Conservation (phyloP, 2,888 invertebrate genomes). For the Tachina grossa region DNA sequence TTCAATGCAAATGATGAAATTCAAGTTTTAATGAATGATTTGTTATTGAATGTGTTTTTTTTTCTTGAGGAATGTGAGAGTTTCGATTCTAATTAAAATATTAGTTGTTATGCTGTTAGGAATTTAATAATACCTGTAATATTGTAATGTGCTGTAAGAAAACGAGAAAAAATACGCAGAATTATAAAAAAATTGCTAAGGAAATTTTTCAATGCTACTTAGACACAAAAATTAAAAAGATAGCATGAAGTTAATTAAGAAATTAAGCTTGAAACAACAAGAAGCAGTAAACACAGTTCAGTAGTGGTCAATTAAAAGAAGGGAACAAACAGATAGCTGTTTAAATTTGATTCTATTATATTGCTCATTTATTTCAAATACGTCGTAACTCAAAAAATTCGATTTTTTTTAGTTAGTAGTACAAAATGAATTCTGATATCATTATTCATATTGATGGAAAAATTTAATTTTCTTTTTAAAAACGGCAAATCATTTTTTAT, state of each 20-base stretch:
- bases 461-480: no score
- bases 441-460: no score
- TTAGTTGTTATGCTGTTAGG: conserved; percentile 36
- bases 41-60: neutral
- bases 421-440: no score
- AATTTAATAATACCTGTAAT: conserved; percentile 70
- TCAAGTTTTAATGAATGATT: conserved; percentile 30
- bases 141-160: conserved; percentile 70
- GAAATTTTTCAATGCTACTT: neutral
- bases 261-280: neutral
- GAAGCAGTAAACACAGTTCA: no score
- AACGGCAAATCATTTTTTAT: no score
- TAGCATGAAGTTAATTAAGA: neutral
- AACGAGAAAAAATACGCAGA: conserved; percentile 57
- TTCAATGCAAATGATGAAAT: conserved; percentile 14
- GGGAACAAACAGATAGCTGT: no score
- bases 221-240: neutral
- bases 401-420: no score
- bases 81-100: conserved; percentile 7
- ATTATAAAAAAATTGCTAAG: conserved; percentile 33
- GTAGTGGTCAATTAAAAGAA: no score
- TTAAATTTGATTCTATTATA: no score
- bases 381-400: no score
- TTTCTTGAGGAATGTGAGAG: conserved; percentile 50
- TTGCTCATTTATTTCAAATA: no score